These are phyloP conservation scores for Styela plicata DNA, from an alignment of 23 tunicate genomes.

Conservation along the genomic window DNA sequence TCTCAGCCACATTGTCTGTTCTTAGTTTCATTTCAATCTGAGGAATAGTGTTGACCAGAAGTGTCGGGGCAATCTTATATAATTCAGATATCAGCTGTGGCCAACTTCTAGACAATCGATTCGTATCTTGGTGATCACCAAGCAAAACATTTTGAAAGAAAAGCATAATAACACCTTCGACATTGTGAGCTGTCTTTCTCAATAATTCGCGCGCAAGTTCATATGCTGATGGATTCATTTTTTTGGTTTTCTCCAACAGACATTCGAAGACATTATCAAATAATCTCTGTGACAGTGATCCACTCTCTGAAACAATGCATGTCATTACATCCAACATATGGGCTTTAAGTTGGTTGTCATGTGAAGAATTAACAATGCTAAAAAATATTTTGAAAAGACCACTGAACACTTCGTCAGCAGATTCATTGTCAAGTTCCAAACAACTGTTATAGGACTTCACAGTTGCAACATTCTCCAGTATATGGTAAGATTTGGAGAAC, in stretches of 20 bases:
- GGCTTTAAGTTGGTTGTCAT: constrained; percentile 57
- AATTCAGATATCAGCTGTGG: constrained; percentile 48
- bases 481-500: constrained; percentile 78
- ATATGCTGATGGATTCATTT: constrained; percentile 80
- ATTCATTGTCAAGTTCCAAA: constrained; percentile 56
- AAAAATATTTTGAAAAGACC: constrained; percentile 57
- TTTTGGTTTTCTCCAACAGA: constrained; percentile 63
- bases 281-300: constrained; percentile 42
- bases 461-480: constrained; percentile 76
- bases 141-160: constrained; percentile 71
- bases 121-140: constrained; percentile 37
- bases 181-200: constrained; percentile 39
- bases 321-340: constrained; percentile 88
- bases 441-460: constrained; percentile 76
- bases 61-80: constrained; percentile 56
- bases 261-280: constrained; percentile 76
- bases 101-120: constrained; percentile 54
- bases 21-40: constrained; percentile 80
- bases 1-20: constrained; percentile 61
- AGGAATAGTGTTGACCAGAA: constrained; percentile 69
- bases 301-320: constrained; percentile 68
- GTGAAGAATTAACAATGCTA: constrained; percentile 82
- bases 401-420: constrained; percentile 49
- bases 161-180: constrained; percentile 57
- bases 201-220: constrained; percentile 76